Percentiles rank a stretch among this genome's conserved stretches.
These are phyloP conservation scores for Bombus pascuorum DNA, from an alignment of 1,140 invertebrate species.

Conservation along the genomic window DNA sequence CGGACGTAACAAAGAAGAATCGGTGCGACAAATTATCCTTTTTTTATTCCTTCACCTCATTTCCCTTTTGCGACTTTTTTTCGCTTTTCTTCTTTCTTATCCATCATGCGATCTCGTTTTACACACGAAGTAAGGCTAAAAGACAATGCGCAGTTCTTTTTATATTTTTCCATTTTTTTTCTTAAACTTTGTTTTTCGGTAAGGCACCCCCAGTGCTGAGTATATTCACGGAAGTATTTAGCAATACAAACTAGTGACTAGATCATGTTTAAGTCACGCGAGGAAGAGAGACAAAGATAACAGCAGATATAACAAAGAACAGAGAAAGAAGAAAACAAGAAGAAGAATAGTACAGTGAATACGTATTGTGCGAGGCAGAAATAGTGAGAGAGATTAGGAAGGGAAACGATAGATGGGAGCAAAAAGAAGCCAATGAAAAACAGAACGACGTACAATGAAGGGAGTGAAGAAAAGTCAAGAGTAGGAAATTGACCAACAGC, in stretches of 20 bases:
- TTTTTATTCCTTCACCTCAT: neutral
- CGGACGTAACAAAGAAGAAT: conserved; percentile 47
- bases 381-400: conserved; percentile 20
- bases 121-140: conserved; percentile 56
- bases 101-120: conserved; percentile 16
- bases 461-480: neutral
- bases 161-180: conserved; percentile 48
- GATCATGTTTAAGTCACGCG: conserved; percentile 72
- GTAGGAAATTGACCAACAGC: neutral
- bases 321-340: neutral
- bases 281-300: conserved; percentile 60
- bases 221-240: conserved; percentile 75
- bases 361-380: conserved; percentile 21
- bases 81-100: neutral
- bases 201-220: conserved; percentile 75
- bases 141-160: conserved; percentile 60
- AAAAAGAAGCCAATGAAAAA: neutral
- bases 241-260: conserved; percentile 75
- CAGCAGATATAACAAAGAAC: neutral
- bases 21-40: conserved; percentile 14
- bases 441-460: neutral
- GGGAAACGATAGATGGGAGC: neutral
- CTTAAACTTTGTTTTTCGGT: conserved; percentile 64
- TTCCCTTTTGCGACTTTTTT: neutral
- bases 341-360: neutral